Conservation (phyloP, 2,113 vertebrate genomes). For the Psittacus erithacus region DNA sequence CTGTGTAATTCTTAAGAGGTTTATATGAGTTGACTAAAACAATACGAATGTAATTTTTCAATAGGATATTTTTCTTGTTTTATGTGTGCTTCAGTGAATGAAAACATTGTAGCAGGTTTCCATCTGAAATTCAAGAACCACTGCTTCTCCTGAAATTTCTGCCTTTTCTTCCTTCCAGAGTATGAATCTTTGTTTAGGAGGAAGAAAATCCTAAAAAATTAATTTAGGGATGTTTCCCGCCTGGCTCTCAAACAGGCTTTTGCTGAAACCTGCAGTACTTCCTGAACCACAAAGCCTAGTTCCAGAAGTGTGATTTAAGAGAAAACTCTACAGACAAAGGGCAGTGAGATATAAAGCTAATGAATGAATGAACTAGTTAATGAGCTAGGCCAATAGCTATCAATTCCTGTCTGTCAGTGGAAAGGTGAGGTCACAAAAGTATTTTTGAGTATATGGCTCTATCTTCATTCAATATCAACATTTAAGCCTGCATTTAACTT, state of each 20-base stretch:
- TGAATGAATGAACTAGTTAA: neutral
- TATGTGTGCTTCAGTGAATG: neutral
- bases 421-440: neutral
- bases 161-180: neutral
- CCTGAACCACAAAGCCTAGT: neutral
- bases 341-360: neutral
- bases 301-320: neutral
- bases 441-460: neutral
- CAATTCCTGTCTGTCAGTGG: neutral
- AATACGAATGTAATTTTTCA: neutral
- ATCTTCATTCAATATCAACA: neutral
- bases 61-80: neutral
- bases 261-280: neutral
- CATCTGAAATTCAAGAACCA: neutral
- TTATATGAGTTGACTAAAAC: neutral
- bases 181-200: neutral
- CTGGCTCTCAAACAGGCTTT: neutral
- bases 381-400: neutral
- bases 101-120: neutral
- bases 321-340: neutral
- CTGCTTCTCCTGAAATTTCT: neutral
- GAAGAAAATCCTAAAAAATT: neutral
- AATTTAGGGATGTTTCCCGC: neutral
- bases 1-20: neutral
- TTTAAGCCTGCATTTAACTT: neutral